Evolutionary conservation across 35 echinoderm and acorn worm species (phyloP).

Genomic region (Ophioderma brevispina): DNA sequence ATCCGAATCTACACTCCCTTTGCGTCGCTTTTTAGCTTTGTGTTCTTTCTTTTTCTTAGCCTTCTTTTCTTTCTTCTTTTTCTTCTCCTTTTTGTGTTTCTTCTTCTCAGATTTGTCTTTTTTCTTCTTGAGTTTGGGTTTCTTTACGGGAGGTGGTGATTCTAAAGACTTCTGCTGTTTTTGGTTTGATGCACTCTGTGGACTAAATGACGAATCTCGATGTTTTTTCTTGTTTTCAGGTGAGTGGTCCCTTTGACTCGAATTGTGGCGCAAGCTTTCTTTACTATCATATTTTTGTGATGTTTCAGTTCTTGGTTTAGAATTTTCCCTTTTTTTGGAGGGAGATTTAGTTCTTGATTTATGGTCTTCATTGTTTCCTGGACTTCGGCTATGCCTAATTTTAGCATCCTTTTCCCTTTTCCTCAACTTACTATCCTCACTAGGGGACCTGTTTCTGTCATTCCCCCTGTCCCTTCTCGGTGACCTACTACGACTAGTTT

Average conservation of each 20-base stretch:
- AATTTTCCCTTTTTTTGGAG: background rate
- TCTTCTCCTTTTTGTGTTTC: conserved; percentile 73
- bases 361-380: background rate
- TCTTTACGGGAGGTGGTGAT: background rate
- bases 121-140: conserved; percentile 22
- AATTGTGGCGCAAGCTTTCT: too few relatives aligned
- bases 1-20: background rate
- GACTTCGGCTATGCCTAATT: background rate
- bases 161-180: background rate
- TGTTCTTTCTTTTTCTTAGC: conserved; percentile 42
- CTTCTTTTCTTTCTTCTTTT: conserved; percentile 62
- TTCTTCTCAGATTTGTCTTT: conserved; percentile 36
- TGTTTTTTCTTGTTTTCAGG: background rate
- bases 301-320: background rate
- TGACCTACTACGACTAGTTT: background rate
- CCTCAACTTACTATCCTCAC: background rate
- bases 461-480: background rate
- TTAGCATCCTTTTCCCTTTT: background rate
- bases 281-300: too few relatives aligned
- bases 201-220: background rate
- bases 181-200: background rate
- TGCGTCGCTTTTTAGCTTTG: conserved; percentile 25
- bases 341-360: background rate
- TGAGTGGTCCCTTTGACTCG: background rate
- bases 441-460: background rate